Evolutionary conservation across 2,888 invertebrate species (phyloP).

Genomic region (Ophion ventricosus): DNA sequence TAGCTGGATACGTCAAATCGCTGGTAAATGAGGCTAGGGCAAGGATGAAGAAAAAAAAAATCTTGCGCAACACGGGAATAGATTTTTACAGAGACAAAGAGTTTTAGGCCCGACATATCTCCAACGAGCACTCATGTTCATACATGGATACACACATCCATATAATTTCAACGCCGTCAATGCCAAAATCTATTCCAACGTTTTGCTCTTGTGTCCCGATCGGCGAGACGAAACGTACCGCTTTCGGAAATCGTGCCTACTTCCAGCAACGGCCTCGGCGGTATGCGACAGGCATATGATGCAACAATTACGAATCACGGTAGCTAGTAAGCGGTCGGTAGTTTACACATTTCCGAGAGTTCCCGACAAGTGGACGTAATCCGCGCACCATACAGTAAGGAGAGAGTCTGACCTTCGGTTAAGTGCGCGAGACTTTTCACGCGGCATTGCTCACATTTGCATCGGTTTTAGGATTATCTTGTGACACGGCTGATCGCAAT

Average conservation of each 20-base stretch:
- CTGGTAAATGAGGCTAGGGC: conserved; percentile 27
- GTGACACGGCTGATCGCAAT: neutral
- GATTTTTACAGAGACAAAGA: conserved; percentile 2
- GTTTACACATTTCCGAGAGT: conserved; percentile 52
- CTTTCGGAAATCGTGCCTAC: conserved; percentile 34
- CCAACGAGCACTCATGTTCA: conserved; percentile 7
- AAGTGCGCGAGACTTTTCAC: conserved; percentile 39
- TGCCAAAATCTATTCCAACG: conserved; percentile 45
- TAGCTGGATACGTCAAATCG: neutral
- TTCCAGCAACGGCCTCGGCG: conserved; percentile 46
- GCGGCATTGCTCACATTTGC: conserved; percentile 25
- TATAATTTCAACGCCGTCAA: conserved; percentile 47
- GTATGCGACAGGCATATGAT: conserved; percentile 37
- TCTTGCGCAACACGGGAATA: conserved; percentile 30
- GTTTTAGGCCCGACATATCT: conserved; percentile 13
- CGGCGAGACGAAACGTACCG: conserved; percentile 36
- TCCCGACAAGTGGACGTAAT: conserved; percentile 38
- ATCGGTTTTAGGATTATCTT: conserved; percentile 11
- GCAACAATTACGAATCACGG: conserved; percentile 39
- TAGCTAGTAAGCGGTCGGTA: conserved; percentile 36
- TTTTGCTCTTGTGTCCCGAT: conserved; percentile 38
- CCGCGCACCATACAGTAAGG: conserved; percentile 19
- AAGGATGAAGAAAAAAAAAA: conserved; percentile 47
- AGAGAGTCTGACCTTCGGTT: conserved; percentile 51
- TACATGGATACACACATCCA: neutral